Conservation (phyloP, 2,888 invertebrate genomes). For the Gymnoscelis rufifasciata region DNA sequence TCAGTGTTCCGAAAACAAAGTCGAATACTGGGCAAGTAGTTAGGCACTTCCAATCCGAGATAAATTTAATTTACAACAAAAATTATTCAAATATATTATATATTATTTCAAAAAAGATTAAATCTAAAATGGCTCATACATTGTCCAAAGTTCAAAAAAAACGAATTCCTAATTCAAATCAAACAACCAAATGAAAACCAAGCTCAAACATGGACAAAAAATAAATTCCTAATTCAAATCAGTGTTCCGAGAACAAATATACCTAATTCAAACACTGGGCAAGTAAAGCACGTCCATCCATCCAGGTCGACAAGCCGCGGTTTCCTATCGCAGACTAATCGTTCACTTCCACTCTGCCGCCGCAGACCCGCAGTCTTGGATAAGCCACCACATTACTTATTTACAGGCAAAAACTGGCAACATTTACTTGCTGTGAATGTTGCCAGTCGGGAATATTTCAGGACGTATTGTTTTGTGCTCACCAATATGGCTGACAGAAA, state of each 20-base stretch:
- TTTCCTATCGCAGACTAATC: slow-evolving; percentile 21
- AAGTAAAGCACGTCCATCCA: slow-evolving; percentile 12
- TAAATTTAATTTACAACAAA: too few species aligned
- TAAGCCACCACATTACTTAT: slow-evolving; percentile 27
- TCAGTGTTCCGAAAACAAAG: too few species aligned
- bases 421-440: slow-evolving; percentile 9
- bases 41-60: too few species aligned
- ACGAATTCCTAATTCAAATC: background rate
- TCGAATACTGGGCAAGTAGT: too few species aligned
- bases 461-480: background rate
- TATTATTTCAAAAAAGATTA: too few species aligned
- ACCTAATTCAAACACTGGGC: slow-evolving; percentile 7
- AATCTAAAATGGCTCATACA: too few species aligned
- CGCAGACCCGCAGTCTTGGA: slow-evolving; percentile 24
- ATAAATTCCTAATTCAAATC: slow-evolving; percentile 9
- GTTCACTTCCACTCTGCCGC: slow-evolving; percentile 23
- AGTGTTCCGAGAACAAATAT: slow-evolving; percentile 11
- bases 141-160: too few species aligned
- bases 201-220: background rate
- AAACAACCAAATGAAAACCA: background rate
- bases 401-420: slow-evolving; percentile 21
- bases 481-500: too few species aligned
- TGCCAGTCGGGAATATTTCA: slow-evolving; percentile 8
- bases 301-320: slow-evolving; percentile 13
- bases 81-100: too few species aligned